Base-by-base conservation (phyloP, 1,140 invertebrate species). In the Anagrus nilaparvatae region DNA sequence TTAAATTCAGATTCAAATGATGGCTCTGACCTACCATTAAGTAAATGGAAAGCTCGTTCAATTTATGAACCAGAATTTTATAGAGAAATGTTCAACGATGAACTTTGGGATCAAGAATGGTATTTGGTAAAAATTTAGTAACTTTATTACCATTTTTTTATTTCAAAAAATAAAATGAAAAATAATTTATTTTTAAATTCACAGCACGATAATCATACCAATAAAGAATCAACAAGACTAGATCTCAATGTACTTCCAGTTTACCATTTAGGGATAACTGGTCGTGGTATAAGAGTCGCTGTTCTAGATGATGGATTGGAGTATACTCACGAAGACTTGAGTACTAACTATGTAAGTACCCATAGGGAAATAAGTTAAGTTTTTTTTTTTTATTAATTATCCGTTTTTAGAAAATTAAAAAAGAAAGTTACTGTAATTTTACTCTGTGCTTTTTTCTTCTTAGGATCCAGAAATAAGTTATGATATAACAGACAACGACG, bases 71-170 rank as follows among this genome's bases (percentile, higher is more conserved):
- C n/a, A n/a, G n/a, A n/a, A n/a, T n/a, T n/a, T n/a, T n/a, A n/a
- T n/a, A n/a, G n/a, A n/a, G n/a, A n/a, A n/a, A n/a, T n/a, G n/a
- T 94, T 90, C 58, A 87, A 87, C 53, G 91, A 96, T 55, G 84
- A 87, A 47, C 66, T 91, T 0, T 95, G 88, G 83, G 60, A 71
- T 25, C 75, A 87, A 49, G 78, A 95, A 63, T 95, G 91, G 91
- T 95, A 96, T 68, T 70, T 94, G 79, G 89, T 93, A 75, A 63
- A 38, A 34, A 46, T 30, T 28, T 29, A 8, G 6, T 27, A 12
- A n/a, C n/a, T n/a, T n/a, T n/a, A n/a, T n/a, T n/a, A n/a, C n/a
- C n/a, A n/a, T n/a, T n/a, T n/a, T n/a, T n/a, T n/a, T n/a, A n/a
- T n/a, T n/a, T n/a, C n/a, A 21, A 25, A 24, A 43, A 24, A 41